Percentiles rank a stretch among this genome's conserved stretches.
Evolutionary conservation across 2,797 vertebrate genomes (phyloP).

Genomic region (Gallinago solitaria): DNA sequence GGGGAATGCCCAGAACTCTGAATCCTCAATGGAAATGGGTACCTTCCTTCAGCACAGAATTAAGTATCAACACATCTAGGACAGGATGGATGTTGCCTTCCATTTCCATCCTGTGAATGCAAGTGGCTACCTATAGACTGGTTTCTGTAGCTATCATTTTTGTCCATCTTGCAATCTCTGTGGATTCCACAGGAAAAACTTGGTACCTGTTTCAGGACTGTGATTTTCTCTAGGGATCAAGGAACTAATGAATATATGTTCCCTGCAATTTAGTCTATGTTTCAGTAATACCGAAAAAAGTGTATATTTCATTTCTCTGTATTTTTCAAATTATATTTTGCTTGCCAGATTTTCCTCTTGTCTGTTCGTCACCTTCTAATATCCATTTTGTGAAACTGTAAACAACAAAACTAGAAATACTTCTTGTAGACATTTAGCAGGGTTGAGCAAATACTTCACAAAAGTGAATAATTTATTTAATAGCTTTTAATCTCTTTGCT

Average conservation of each 20-base stretch:
- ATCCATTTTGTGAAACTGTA: background rate
- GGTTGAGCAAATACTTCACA: conserved; percentile 7
- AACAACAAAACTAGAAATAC: conserved; percentile 1
- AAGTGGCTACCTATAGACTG: background rate
- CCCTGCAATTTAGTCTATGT: background rate
- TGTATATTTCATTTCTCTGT: background rate
- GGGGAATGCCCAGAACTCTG: background rate
- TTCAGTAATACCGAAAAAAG: background rate
- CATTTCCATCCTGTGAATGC: background rate
- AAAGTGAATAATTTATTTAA: conserved; percentile 1
- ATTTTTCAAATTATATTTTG: background rate
- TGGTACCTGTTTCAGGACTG: background rate
- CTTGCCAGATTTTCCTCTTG: background rate
- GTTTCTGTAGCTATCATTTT: background rate
- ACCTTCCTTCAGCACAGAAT: background rate
- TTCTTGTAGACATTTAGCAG: background rate
- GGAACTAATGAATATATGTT: background rate
- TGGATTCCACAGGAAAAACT: background rate
- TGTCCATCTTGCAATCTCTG: background rate
- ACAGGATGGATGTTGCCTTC: background rate
- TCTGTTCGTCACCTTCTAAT: background rate
- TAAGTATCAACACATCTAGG: background rate
- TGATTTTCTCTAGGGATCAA: background rate
- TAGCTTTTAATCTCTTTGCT: background rate
- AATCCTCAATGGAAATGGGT: background rate